Conservation (phyloP, 1,140 invertebrate genomes). For the Lithobius niger region DNA sequence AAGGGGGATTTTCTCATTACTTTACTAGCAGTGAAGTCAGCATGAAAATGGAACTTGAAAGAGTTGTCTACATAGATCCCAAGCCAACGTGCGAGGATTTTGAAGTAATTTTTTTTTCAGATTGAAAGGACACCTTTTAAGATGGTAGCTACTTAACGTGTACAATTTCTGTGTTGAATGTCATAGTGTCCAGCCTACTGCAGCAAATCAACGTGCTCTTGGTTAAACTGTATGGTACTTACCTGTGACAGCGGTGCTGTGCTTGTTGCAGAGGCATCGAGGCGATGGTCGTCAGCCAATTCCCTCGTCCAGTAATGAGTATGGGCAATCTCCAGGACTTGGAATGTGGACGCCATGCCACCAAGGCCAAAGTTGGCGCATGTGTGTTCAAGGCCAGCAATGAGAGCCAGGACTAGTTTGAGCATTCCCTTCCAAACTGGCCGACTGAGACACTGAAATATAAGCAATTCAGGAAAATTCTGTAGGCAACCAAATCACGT, state of each 20-base stretch:
- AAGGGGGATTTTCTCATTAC: no score
- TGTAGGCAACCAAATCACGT: no score
- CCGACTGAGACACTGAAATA: constrained; percentile 61
- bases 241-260: constrained; percentile 24
- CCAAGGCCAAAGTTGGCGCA: constrained; percentile 87
- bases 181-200: no score
- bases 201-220: no score
- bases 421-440: constrained; percentile 93
- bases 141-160: no score
- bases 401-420: constrained; percentile 75
- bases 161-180: no score
- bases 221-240: neutral
- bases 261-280: constrained; percentile 28
- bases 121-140: no score
- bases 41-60: no score
- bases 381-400: constrained; percentile 79
- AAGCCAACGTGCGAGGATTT: neutral
- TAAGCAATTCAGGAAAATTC: constrained; percentile 1
- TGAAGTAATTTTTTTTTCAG: no score
- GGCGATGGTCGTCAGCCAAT: constrained; percentile 21
- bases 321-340: constrained; percentile 93
- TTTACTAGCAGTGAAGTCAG: no score
- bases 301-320: constrained; percentile 97
- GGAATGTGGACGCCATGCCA: constrained; percentile 93
- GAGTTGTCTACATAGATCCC: no score